These are phyloP conservation scores for Calypte anna DNA, from an alignment of 2,113 vertebrate genomes.

Conservation along the genomic window DNA sequence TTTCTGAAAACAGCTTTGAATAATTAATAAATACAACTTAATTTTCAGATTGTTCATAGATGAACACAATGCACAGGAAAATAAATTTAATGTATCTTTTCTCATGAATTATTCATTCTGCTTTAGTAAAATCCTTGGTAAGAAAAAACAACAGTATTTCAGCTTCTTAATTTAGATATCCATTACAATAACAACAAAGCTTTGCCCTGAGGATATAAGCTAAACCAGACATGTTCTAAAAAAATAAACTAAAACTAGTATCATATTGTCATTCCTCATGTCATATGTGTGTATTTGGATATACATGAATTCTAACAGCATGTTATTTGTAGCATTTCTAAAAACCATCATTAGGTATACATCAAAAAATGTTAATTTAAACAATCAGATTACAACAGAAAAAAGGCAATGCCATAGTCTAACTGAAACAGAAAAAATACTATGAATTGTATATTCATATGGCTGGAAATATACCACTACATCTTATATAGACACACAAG, in stretches of 20 bases:
- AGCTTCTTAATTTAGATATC: not conserved
- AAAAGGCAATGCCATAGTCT: not conserved
- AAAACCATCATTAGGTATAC: not conserved
- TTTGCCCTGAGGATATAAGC: not conserved
- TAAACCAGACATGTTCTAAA: not conserved
- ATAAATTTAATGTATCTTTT: not conserved
- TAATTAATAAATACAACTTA: slow-evolving; percentile 3
- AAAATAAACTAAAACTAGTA: not conserved
- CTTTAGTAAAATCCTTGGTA: not conserved
- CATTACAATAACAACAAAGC: not conserved
- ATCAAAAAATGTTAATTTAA: not conserved
- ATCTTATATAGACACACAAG: not conserved
- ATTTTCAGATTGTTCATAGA: not conserved
- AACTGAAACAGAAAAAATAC: not conserved
- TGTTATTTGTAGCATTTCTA: not conserved
- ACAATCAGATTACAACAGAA: not conserved
- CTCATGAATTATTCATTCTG: not conserved
- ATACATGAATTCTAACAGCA: not conserved
- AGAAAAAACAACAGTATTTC: not conserved
- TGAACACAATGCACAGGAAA: not conserved
- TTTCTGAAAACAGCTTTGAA: not conserved
- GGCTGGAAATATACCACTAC: not conserved
- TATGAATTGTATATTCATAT: not conserved
- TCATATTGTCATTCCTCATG: not conserved
- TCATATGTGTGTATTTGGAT: not conserved